Conservation (phyloP, 2,113 vertebrate species). For the Bubo bubo region DNA sequence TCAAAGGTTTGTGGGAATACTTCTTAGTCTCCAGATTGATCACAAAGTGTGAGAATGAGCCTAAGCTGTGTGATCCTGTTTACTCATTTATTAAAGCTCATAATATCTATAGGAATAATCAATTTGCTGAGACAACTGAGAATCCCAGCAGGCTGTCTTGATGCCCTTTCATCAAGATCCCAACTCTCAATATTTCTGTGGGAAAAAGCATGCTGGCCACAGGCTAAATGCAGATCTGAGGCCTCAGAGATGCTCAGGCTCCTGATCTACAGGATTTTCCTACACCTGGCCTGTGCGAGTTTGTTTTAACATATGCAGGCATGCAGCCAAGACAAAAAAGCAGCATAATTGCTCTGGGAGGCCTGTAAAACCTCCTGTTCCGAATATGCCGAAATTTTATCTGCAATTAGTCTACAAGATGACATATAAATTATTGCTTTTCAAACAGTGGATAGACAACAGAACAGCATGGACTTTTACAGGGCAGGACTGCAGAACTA, state of each 20-base stretch:
- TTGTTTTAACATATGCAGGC: not conserved
- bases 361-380: not conserved
- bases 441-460: not conserved
- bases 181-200: not conserved
- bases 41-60: not conserved
- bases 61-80: not conserved
- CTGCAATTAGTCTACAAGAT: slow-evolving; percentile 10
- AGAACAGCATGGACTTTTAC: not conserved
- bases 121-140: not conserved
- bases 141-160: not conserved
- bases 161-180: not conserved
- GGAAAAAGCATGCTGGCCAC: not conserved
- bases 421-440: slow-evolving; percentile 1
- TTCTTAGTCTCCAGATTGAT: not conserved
- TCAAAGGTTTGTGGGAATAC: slow-evolving; percentile 84
- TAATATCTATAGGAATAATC: not conserved
- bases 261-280: not conserved
- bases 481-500: not conserved
- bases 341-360: not conserved
- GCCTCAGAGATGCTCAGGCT: not conserved
- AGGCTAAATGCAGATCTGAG: not conserved
- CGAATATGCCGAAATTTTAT: not conserved
- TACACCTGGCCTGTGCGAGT: not conserved
- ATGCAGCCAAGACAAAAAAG: not conserved
- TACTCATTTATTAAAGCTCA: not conserved